phyloP scores from a whole-genome alignment of 37 sponge, comb jelly and placozoan genomes.

The Chondrosia reniformis region DNA sequence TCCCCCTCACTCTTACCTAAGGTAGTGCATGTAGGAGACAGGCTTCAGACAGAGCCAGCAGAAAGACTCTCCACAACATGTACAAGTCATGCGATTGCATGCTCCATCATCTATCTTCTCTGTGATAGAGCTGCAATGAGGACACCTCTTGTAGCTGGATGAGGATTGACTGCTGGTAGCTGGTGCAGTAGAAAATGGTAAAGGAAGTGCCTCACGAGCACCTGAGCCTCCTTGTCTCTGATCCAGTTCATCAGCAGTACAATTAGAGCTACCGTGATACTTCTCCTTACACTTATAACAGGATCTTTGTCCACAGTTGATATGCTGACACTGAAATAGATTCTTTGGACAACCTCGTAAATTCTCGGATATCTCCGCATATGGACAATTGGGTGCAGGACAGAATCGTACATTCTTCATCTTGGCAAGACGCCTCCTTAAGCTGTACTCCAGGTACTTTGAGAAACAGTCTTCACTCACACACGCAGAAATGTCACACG shows the following conservation, averaged over 20 bases:
- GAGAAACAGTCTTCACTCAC: slow-evolving; percentile 2
- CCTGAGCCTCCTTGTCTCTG: background rate
- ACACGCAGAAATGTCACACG: background rate
- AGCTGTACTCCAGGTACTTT: slow-evolving; percentile 28
- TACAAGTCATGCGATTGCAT: slow-evolving; percentile 80
- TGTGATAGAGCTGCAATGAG: slow-evolving; percentile 45
- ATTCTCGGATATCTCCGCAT: slow-evolving; percentile 30
- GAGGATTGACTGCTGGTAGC: background rate
- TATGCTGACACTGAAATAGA: slow-evolving; percentile 33
- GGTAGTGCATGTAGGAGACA: slow-evolving; percentile 66
- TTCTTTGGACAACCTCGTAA: slow-evolving; percentile 1
- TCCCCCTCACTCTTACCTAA: no score
- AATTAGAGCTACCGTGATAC: slow-evolving; percentile 40
- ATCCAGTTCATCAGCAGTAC: background rate
- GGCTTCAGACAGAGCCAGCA: slow-evolving; percentile 86
- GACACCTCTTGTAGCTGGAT: slow-evolving; percentile 59
- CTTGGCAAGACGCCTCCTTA: slow-evolving; percentile 26
- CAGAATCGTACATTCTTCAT: slow-evolving; percentile 33
- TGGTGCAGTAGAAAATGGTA: background rate
- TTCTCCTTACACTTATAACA: slow-evolving; percentile 47
- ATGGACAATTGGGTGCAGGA: slow-evolving; percentile 63
- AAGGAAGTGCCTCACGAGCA: no score
- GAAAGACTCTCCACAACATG: slow-evolving; percentile 56
- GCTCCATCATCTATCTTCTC: slow-evolving; percentile 79
- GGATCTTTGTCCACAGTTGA: slow-evolving; percentile 28